Percentiles rank a stretch among this genome's conserved stretches.
These are phyloP conservation scores for Batillaria attramentaria DNA, from an alignment of 1,140 invertebrate species.

Conservation along the genomic window DNA sequence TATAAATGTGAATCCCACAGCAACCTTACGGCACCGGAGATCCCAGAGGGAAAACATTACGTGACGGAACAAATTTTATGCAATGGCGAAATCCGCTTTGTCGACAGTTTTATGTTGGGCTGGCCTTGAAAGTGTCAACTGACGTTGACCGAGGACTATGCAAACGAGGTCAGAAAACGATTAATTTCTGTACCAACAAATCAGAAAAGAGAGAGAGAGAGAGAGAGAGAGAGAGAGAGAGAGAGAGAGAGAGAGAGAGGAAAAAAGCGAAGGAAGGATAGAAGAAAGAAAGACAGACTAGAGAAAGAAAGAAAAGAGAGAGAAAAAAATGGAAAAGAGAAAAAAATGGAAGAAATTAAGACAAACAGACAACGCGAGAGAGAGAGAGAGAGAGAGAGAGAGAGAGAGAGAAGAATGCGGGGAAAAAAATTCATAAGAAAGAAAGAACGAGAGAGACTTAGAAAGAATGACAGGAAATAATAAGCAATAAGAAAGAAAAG, in stretches of 20 bases:
- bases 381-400: neutral
- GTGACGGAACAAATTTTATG: no score
- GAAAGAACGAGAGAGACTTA: neutral
- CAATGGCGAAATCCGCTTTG: no score
- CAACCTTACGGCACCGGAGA: no score
- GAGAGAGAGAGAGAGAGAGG: conserved; percentile 5
- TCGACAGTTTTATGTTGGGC: no score
- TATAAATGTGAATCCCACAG: no score
- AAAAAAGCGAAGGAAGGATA: neutral
- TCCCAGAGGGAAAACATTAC: no score
- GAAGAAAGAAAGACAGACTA: neutral
- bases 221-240: conserved; percentile 5
- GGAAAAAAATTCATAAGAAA: neutral
- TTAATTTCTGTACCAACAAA: neutral
- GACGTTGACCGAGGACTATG: no score
- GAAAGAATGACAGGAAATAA: neutral
- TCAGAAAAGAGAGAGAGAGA: neutral
- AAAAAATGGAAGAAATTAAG: neutral
- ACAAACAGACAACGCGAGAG: neutral
- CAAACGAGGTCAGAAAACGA: no score
- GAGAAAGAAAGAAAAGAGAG: neutral
- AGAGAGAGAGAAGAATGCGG: neutral
- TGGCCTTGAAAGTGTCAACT: no score
- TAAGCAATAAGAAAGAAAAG: no score
- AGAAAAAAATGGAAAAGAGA: neutral